Conservation (phyloP, 2,113 vertebrate species). For the Halcyon malimbica region DNA sequence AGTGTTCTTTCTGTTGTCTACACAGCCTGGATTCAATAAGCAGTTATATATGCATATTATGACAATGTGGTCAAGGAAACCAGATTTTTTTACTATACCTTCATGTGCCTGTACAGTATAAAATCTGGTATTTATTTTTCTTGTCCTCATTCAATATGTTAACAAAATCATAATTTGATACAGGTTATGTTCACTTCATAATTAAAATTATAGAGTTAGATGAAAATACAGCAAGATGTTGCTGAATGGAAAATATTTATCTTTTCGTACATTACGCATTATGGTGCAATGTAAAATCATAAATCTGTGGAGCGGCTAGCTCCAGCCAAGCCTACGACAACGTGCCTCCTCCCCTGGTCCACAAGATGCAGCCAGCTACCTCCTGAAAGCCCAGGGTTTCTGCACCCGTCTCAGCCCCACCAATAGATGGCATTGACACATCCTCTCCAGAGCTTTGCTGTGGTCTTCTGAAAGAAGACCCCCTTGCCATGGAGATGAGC, state of each 20-base stretch:
- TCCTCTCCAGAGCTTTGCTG: neutral
- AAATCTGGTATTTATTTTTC: conserved; percentile 88
- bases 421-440: neutral
- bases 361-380: neutral
- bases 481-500: neutral
- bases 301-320: conserved; percentile 44
- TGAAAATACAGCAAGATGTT: conserved; percentile 70
- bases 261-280: conserved; percentile 48
- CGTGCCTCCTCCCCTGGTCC: neutral
- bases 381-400: neutral
- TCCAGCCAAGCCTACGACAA: neutral
- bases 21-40: conserved; percentile 96
- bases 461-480: neutral
- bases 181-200: conserved; percentile 81
- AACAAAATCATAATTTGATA: conserved; percentile 85
- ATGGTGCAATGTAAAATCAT: conserved; percentile 27
- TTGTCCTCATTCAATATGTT: conserved; percentile 81
- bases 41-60: conserved; percentile 89
- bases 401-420: neutral
- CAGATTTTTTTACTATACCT: conserved; percentile 88
- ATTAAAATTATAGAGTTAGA: conserved; percentile 74
- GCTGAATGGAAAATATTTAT: conserved; percentile 70
- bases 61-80: conserved; percentile 92
- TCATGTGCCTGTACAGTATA: conserved; percentile 83
- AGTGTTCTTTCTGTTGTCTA: conserved; percentile 85